Evolutionary conservation across 2,113 vertebrate species (phyloP).

Genomic region (Aramus guarauna): DNA sequence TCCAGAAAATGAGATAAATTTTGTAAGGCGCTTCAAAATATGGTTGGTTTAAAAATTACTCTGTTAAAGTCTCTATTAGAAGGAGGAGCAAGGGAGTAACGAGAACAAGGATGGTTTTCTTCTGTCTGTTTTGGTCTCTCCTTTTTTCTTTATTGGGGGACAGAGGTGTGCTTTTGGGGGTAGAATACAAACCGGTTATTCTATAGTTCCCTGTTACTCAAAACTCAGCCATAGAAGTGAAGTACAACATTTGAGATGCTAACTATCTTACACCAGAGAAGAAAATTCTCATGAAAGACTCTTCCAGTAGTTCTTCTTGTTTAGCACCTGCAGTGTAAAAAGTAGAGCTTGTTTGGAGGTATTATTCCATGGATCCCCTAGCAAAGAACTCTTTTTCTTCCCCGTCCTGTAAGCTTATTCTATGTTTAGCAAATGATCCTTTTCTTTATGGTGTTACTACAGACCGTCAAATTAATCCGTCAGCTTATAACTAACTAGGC

Average conservation of each 20-base stretch:
- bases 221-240: not conserved
- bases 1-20: not conserved
- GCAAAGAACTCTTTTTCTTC: not conserved
- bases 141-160: fast-evolving
- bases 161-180: not conserved
- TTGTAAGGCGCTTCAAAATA: not conserved
- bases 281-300: not conserved
- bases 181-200: not conserved
- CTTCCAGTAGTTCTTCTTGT: not conserved
- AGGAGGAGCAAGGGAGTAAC: not conserved
- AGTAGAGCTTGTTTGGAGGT: not conserved
- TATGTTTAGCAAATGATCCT: not conserved
- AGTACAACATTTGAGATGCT: not conserved
- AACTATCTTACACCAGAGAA: not conserved
- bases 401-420: not conserved
- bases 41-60: not conserved
- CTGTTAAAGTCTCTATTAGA: not conserved
- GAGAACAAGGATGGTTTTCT: not conserved
- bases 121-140: not conserved
- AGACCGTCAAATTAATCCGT: not conserved
- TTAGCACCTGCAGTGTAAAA: not conserved
- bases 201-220: not conserved
- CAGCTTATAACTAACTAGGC: not conserved
- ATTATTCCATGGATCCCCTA: not conserved
- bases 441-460: not conserved